Base-by-base conservation (phyloP, 2,888 invertebrate species). In the Trissonchulus sp. region DNA sequence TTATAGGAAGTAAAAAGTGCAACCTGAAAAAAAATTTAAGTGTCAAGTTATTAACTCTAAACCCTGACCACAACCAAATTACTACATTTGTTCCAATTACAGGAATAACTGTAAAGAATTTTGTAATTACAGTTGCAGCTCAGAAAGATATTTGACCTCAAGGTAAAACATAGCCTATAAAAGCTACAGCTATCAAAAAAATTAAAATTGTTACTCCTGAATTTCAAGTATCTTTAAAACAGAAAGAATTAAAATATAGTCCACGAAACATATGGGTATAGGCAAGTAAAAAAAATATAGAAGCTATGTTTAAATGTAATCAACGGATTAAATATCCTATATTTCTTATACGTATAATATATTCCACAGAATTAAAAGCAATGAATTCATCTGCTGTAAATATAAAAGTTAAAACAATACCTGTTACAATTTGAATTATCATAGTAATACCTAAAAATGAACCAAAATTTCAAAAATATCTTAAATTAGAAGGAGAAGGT, bases 111-210 rank as follows among this genome's bases (percentile, higher is more conserved):
- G 91, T 91, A 77, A 91, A 77, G 80, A 92, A 80, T 82, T 91
- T 91, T 38, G 90, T 91, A 89, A 91, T 91, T n/a, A 91, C 90
- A 62, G 91, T 91, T 0, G 91, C 91, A 0, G 90, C 91, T 88
- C 91, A 91, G 84, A 90, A 91, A 0, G 91, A 91, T 89, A 92
- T 92, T 90, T 92, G 91, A 3, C 91, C 91, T 86, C 91, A 91
- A 0, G 91, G 91, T 81, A 91, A 78, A 0, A 91, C 90, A 87
- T 92, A 92, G 0, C 91, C 91, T 88, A 91, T 86, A 84, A 92
- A 92, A 33, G 90, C 90, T 71, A 90, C 90, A 82, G 86, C 89
- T 89, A 92, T 92, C 78, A 89, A 85, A 84, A 89, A 74, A 80
- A 92, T 88, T 85, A 91, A 84, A 83, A 92, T 88, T 77, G 90